phyloP scores from a whole-genome alignment of 2,113 vertebrate species.

The Tachysurus fulvidraco region DNA sequence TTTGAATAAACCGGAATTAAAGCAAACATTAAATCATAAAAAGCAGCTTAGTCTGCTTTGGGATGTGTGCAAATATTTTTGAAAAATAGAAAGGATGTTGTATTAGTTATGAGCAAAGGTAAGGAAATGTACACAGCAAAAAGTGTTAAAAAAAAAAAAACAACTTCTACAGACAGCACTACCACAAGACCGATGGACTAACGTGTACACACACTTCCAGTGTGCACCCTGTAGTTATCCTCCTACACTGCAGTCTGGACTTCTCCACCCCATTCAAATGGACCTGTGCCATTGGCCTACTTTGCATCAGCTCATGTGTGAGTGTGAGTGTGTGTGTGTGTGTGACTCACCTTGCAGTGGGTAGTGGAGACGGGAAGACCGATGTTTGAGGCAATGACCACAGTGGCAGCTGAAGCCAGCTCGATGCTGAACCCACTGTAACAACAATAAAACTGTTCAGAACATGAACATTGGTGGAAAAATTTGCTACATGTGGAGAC shows the following conservation, averaged over 20 bases:
- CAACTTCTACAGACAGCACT: background rate
- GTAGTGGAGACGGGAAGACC: conserved; percentile 97
- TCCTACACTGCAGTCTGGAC: background rate
- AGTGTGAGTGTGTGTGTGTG: conserved; percentile 41
- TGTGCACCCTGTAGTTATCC: conserved; percentile 28
- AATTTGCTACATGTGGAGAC: background rate
- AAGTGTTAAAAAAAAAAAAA: background rate
- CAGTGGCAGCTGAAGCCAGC: conserved; percentile 91
- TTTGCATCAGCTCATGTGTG: conserved; percentile 49
- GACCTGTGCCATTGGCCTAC: conserved; percentile 10
- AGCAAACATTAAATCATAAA: background rate
- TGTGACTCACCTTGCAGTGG: conserved; percentile 89
- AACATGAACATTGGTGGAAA: background rate
- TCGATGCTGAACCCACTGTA: conserved; percentile 97
- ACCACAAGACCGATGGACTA: background rate
- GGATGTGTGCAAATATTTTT: no score
- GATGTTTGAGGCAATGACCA: conserved; percentile 93
- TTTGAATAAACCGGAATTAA: background rate
- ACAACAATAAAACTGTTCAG: conserved; percentile 37
- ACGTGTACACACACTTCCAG: background rate
- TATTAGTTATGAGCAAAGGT: background rate
- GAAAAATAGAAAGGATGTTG: background rate
- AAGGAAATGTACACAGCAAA: background rate
- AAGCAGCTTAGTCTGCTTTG: background rate
- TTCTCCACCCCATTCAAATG: conserved; percentile 44